Conservation (phyloP, 2,113 vertebrate genomes). For the Melanerpes formicivorus region DNA sequence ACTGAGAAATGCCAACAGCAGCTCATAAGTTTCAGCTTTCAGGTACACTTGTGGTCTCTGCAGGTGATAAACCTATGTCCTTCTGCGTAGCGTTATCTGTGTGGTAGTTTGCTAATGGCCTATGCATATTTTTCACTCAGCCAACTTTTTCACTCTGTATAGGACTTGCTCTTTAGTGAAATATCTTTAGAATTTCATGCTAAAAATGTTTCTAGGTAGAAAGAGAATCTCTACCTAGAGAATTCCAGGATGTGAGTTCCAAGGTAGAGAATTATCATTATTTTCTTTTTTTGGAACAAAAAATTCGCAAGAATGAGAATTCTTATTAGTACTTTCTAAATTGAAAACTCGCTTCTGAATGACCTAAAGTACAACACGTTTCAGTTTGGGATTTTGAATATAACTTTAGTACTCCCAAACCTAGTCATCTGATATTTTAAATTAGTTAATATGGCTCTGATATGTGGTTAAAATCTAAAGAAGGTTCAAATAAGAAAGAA, state of each 20-base stretch:
- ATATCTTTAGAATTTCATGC: neutral
- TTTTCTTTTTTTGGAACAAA: neutral
- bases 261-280: neutral
- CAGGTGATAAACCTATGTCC: neutral
- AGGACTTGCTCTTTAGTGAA: neutral
- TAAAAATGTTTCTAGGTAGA: neutral
- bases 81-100: accelerated
- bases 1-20: neutral
- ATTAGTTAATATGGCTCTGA: neutral
- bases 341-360: neutral
- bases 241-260: neutral
- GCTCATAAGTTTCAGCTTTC: neutral
- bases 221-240: no score
- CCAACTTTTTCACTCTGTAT: neutral
- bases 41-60: accelerated
- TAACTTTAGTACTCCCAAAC: neutral
- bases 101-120: neutral
- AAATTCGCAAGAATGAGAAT: neutral
- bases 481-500: neutral
- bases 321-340: neutral
- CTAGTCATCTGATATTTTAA: neutral
- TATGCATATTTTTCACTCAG: neutral
- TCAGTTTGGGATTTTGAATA: neutral
- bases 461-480: neutral
- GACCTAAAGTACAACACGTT: neutral